Conservation (phyloP, 2,113 vertebrate genomes). For the Rhabdornis inornatus region DNA sequence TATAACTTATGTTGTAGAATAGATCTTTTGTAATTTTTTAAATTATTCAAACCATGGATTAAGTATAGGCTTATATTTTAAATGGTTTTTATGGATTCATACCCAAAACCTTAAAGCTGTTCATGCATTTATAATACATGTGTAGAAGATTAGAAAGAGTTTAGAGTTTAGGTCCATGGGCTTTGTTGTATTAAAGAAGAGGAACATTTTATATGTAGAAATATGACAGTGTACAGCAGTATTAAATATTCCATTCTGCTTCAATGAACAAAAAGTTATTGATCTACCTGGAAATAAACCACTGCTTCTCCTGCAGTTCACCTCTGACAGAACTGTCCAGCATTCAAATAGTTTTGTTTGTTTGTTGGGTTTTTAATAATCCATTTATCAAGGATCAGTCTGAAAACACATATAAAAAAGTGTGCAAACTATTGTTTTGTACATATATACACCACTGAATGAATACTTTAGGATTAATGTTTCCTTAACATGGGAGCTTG, state of each 20-base stretch:
- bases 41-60: neutral
- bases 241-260: neutral
- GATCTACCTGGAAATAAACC: neutral
- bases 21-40: neutral
- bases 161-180: neutral
- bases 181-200: neutral
- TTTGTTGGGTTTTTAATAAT: neutral
- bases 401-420: neutral
- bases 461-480: neutral
- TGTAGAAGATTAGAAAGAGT: neutral
- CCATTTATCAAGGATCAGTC: neutral
- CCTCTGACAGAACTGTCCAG: neutral
- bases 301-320: neutral
- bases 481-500: neutral
- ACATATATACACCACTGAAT: neutral
- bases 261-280: neutral
- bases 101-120: neutral
- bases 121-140: neutral
- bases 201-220: neutral
- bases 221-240: neutral
- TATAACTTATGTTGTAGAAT: neutral
- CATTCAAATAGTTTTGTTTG: neutral
- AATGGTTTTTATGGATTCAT: neutral
- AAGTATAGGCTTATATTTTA: neutral
- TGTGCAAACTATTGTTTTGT: neutral